Percentiles rank a stretch among this genome's conserved stretches.
Evolutionary conservation across 2,888 invertebrate species (phyloP).

Genomic region (Toxonevra muliebris): DNA sequence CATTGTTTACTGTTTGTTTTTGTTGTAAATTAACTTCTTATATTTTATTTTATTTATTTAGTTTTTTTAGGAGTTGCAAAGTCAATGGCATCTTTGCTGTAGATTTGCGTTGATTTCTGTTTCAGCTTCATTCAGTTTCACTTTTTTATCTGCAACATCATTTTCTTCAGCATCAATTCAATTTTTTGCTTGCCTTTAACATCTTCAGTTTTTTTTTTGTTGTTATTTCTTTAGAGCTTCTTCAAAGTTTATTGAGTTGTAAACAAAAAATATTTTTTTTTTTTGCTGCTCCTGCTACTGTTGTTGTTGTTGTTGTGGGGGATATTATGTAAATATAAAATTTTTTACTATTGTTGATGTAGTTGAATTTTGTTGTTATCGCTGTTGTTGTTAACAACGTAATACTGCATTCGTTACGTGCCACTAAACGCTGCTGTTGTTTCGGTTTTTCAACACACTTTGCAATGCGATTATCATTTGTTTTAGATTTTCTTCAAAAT

Average conservation of each 20-base stretch:
- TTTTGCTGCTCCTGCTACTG: background rate
- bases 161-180: background rate
- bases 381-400: slow-evolving; percentile 10
- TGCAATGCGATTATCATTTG: background rate
- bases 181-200: background rate
- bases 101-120: background rate
- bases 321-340: slow-evolving; percentile 29
- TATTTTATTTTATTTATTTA: slow-evolving; percentile 43
- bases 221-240: slow-evolving; percentile 6
- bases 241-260: slow-evolving; percentile 3
- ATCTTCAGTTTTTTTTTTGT: background rate
- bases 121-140: slow-evolving; percentile 5
- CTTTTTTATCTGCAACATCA: slow-evolving; percentile 5
- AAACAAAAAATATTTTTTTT: background rate
- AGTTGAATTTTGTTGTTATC: slow-evolving; percentile 15
- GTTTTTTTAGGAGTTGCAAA: slow-evolving; percentile 49
- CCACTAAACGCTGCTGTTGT: slow-evolving; percentile 16
- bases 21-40: slow-evolving; percentile 19
- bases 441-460: background rate
- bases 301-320: slow-evolving; percentile 15
- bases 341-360: slow-evolving; percentile 7
- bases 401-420: slow-evolving; percentile 31
- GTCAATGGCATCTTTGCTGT: slow-evolving; percentile 53
- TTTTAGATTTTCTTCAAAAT: too few relatives aligned
- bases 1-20: background rate